These are phyloP conservation scores for Anguilla anguilla DNA, from an alignment of 2,797 vertebrate genomes.

Conservation along the genomic window DNA sequence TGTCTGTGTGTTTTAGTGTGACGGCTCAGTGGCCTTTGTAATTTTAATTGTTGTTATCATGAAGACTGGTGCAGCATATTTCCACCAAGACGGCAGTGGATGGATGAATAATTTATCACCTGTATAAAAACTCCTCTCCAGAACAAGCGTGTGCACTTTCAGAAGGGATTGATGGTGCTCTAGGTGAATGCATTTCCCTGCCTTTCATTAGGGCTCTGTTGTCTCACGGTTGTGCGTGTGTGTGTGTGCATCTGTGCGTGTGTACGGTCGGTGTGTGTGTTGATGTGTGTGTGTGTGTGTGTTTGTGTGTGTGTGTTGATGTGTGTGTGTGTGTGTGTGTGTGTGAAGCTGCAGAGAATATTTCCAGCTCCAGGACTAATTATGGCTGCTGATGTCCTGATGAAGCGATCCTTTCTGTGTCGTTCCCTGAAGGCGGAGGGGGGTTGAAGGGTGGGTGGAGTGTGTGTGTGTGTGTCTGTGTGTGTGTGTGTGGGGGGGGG, in stretches of 20 bases:
- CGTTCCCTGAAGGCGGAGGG: constrained; percentile 74
- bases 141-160: constrained; percentile 54
- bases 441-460: constrained; percentile 56
- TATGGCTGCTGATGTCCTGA: constrained; percentile 87
- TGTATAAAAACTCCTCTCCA: constrained; percentile 81
- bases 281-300: constrained; percentile 42
- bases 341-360: constrained; percentile 80
- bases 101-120: constrained; percentile 93
- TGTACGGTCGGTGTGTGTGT: neutral
- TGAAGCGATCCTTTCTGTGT: constrained; percentile 90
- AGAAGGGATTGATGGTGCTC: constrained; percentile 74
- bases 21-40: constrained; percentile 65
- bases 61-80: constrained; percentile 83
- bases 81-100: constrained; percentile 75
- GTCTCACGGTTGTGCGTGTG: constrained; percentile 75
- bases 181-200: constrained; percentile 79
- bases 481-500: constrained; percentile 41
- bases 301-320: constrained; percentile 38
- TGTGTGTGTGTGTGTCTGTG: constrained; percentile 48
- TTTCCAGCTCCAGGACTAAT: constrained; percentile 87
- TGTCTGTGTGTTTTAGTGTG: constrained; percentile 32
- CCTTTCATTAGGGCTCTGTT: constrained; percentile 77
- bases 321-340: neutral
- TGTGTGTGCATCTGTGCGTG: too few species aligned
- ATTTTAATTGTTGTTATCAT: constrained; percentile 88